These are phyloP conservation scores for Pristionchus mayeri DNA, from an alignment of 2,888 invertebrate species.

Conservation along the genomic window DNA sequence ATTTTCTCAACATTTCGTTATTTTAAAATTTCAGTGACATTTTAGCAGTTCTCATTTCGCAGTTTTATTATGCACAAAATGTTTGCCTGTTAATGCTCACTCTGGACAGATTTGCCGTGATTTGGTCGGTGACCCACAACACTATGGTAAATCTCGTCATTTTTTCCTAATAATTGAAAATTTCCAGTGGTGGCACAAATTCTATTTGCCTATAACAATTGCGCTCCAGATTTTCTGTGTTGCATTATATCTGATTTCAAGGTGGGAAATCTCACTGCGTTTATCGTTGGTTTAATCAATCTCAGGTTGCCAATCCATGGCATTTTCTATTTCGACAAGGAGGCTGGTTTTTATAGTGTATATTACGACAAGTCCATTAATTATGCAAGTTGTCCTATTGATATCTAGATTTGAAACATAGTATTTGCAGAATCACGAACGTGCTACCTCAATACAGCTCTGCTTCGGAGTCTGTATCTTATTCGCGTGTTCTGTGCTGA, in stretches of 20 bases:
- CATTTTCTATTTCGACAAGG: background rate
- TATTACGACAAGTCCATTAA: background rate
- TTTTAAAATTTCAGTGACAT: background rate
- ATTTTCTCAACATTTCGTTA: no score
- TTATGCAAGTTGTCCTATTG: background rate
- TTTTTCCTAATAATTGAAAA: background rate
- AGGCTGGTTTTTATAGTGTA: background rate
- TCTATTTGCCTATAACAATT: background rate
- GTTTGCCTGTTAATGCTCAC: background rate
- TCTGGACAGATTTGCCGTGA: background rate
- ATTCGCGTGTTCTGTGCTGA: background rate
- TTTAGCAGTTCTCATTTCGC: background rate
- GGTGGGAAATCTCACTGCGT: no score
- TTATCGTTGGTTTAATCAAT: no score
- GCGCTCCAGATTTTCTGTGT: background rate
- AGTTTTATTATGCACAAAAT: conserved; percentile 25
- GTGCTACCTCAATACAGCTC: background rate
- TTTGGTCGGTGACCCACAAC: background rate
- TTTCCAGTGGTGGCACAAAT: background rate
- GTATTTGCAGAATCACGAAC: background rate
- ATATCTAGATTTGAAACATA: no score
- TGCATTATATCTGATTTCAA: background rate
- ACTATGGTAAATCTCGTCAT: background rate
- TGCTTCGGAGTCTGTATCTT: background rate
- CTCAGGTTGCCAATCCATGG: background rate